Conservation (phyloP, 2,797 vertebrate species). For the Clarias laeviceps region DNA sequence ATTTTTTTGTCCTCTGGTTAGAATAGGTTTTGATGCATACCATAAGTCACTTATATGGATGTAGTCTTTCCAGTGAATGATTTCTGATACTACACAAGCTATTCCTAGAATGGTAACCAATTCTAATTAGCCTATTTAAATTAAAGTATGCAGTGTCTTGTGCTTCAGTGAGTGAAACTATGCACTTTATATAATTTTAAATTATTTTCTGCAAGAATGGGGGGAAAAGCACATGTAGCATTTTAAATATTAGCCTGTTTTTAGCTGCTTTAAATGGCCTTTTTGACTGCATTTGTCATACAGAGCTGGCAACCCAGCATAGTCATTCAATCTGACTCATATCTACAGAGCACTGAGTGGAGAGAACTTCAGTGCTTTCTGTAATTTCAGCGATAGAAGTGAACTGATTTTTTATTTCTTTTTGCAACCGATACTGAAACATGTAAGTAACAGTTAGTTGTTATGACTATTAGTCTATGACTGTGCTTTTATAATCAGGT, state of each 20-base stretch:
- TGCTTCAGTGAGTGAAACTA: not conserved
- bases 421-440: not conserved
- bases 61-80: not conserved
- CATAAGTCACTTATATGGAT: not conserved
- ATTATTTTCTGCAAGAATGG: not conserved
- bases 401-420: not conserved
- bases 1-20: not conserved
- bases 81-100: not conserved
- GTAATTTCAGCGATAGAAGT: not conserved
- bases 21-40: not conserved
- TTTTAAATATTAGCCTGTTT: not conserved
- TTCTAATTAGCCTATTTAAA: not conserved
- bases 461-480: not conserved
- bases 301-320: not conserved
- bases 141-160: not conserved
- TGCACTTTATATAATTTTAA: not conserved
- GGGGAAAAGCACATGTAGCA: no score
- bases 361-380: not conserved
- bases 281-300: not conserved
- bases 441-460: conserved; percentile 34
- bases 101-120: no score
- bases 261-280: not conserved
- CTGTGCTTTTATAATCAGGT: not conserved
- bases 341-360: not conserved
- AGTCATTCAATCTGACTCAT: conserved; percentile 6